Base-by-base conservation (phyloP, 2,113 vertebrate genomes). In the Sminthopsis crassicaudata region DNA sequence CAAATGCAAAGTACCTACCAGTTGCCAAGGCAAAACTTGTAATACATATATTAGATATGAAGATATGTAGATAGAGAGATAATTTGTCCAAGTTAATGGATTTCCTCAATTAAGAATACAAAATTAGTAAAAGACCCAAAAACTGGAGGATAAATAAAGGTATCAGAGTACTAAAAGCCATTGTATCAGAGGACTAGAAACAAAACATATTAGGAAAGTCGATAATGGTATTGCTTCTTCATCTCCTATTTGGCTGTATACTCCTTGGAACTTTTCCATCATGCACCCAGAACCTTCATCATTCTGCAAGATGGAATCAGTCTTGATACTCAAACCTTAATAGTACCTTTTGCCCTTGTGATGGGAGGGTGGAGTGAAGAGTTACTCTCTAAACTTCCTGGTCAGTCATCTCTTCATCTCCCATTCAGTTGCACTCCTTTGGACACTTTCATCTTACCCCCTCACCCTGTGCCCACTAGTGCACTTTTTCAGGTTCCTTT, bases 131-230 rank as follows among this genome's bases (percentile, higher is more conserved):
- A 48, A 48, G 48, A 7, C 48, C 48, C 48, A 4, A 48, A 48
- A 48, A 48, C 48, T 48, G 48, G 48, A 48, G 48, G 48, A 48
- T 48, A 48, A 48, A 48, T 67, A 67, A 11, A 67, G 57, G 57
- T 36, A 2, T 67, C 11, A 36, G 57, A 67, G 57, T 36, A 36
- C 10, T 36, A 67, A 27, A 67, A 36, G 36, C 12, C 57, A 30
- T 12, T 10, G 27, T 36, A 92, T 60, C 46, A 91, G 50, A 93
- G 46, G 91, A 24, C 27, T 96, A n/a, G 90, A 94, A 94, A 60
- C 30, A 92, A 96, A 92, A 67, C 92, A 92, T 55, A 36, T 91
- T 94, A 93, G 36, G 57, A 53, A 91, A 96, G 54, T 23, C n/a
- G 88, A 94, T 48, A 48, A 95, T 88, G 54, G 50, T 24, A 88